phyloP scores from a whole-genome alignment of 2,113 vertebrate genomes.

The Mormoops blainvillei region DNA sequence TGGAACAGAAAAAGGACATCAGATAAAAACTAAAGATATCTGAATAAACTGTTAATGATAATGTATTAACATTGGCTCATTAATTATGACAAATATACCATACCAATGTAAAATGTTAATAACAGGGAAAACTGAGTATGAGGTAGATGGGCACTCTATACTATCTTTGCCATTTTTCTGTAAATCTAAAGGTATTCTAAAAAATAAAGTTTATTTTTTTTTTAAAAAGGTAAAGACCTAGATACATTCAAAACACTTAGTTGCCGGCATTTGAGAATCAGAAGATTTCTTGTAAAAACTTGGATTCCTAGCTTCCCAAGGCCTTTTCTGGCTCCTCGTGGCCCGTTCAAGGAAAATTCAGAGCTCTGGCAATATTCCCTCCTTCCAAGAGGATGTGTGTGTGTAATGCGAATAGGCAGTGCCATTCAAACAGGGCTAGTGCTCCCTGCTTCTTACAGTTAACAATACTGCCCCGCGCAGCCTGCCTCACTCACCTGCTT shows the following conservation, averaged over 20 bases:
- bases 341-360: neutral
- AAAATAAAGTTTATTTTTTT: neutral
- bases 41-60: neutral
- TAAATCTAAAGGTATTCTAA: slow-evolving; percentile 10
- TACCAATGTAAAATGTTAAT: neutral
- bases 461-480: neutral
- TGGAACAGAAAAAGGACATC: neutral
- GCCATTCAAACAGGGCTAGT: neutral
- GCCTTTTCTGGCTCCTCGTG: neutral
- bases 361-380: neutral
- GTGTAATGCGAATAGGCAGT: neutral
- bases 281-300: neutral
- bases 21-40: neutral
- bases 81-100: neutral
- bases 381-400: neutral
- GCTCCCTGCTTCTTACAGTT: neutral
- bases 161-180: neutral
- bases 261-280: neutral
- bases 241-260: neutral
- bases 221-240: neutral
- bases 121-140: neutral
- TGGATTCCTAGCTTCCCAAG: neutral
- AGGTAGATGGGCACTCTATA: neutral
- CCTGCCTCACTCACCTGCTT: neutral
- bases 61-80: neutral